Conservation (phyloP, 2,888 invertebrate species). For the Iselma pallidipennis region DNA sequence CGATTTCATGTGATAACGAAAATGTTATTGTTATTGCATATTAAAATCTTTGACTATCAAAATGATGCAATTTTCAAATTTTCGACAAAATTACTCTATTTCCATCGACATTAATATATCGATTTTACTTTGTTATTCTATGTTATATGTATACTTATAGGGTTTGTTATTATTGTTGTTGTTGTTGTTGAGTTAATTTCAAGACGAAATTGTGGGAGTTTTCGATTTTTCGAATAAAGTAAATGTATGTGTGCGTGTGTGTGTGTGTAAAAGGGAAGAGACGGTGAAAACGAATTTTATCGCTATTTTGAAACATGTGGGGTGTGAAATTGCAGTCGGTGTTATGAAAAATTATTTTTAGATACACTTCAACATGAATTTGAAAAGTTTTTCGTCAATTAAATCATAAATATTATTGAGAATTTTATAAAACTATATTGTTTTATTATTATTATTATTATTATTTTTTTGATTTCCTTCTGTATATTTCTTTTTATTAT, state of each 20-base stretch:
- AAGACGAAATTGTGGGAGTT: too few relatives aligned
- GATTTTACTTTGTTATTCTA: not conserved
- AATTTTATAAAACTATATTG: not conserved
- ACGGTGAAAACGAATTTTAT: not conserved
- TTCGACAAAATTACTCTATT: not conserved
- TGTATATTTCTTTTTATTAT: not conserved
- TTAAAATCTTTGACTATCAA: conserved; percentile 9
- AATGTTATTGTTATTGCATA: conserved; percentile 18
- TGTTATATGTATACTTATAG: not conserved
- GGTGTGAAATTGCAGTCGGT: not conserved
- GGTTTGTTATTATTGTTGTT: not conserved
- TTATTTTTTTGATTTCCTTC: not conserved
- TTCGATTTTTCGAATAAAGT: not conserved
- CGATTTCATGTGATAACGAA: conserved; percentile 27
- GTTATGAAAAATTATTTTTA: not conserved
- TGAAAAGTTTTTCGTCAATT: not conserved
- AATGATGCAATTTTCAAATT: not conserved
- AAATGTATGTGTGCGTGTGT: not conserved
- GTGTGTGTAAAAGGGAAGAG: too few relatives aligned
- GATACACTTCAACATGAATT: not conserved
- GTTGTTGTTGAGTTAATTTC: too few relatives aligned
- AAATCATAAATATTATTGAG: not conserved
- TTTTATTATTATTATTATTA: too few relatives aligned
- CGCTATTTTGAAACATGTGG: not conserved
- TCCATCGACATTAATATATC: not conserved